These are phyloP conservation scores for Pseudochirops cupreus DNA, from an alignment of 2,797 vertebrate species.

Conservation along the genomic window DNA sequence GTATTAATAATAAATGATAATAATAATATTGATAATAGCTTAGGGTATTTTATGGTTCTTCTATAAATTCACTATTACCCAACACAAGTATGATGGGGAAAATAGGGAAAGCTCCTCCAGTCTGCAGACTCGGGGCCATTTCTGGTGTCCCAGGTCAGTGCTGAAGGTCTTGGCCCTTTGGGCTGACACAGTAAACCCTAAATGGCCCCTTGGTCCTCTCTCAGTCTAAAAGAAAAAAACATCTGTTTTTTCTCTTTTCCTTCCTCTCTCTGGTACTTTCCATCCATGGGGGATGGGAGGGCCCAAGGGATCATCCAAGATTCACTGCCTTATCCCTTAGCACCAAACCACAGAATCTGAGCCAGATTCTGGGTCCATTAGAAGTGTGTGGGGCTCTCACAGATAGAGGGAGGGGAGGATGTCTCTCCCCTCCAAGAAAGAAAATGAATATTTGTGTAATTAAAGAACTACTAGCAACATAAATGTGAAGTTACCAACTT, in stretches of 20 bases:
- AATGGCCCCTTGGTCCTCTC: background rate
- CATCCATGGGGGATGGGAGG: background rate
- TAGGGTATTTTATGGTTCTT: background rate
- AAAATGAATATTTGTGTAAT: background rate
- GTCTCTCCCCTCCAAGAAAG: background rate
- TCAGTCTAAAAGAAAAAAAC: background rate
- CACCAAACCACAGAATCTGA: background rate
- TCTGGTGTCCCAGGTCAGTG: background rate
- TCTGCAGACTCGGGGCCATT: background rate
- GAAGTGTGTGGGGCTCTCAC: background rate
- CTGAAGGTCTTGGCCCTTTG: background rate
- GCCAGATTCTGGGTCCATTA: background rate
- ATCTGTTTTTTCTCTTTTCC: background rate
- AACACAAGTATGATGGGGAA: background rate
- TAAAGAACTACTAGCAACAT: background rate
- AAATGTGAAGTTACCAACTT: background rate
- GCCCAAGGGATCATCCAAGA: background rate
- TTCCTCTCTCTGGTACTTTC: background rate
- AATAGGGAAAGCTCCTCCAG: background rate
- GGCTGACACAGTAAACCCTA: background rate
- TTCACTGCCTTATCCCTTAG: background rate
- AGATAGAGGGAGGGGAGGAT: background rate
- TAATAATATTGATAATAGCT: background rate
- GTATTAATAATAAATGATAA: background rate
- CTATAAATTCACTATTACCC: background rate